phyloP scores from a whole-genome alignment of 64 coral and sea anemone genomes.

The Montipora efflorescens region DNA sequence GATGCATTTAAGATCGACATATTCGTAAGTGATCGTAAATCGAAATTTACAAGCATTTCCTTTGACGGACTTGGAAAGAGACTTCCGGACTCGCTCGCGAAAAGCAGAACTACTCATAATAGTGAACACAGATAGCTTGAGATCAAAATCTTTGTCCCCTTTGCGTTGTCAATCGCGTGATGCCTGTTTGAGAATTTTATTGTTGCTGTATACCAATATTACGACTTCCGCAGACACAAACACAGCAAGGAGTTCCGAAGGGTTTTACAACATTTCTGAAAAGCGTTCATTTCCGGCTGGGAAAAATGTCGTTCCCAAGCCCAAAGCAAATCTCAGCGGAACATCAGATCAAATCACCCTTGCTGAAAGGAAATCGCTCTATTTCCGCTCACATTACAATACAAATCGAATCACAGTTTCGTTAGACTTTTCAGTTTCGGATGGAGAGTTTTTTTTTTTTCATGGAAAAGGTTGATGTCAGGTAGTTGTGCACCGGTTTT shows the following conservation, averaged over 20 bases:
- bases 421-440: too few species aligned
- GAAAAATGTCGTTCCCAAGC: background rate
- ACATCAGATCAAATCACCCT: too few species aligned
- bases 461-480: too few species aligned
- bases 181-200: background rate
- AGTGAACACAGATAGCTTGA: background rate
- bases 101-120: conserved; percentile 11
- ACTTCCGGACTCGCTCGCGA: conserved; percentile 62
- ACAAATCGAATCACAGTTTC: too few species aligned
- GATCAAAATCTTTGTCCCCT: background rate
- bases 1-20: conserved; percentile 80
- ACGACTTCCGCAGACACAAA: background rate
- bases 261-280: background rate
- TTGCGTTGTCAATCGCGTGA: background rate
- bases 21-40: conserved; percentile 94
- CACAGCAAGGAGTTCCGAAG: background rate
- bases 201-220: background rate
- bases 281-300: background rate
- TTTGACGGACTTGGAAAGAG: conserved; percentile 69
- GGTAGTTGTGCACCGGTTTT: too few species aligned
- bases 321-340: too few species aligned
- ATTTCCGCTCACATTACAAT: too few species aligned
- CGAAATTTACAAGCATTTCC: conserved; percentile 94
- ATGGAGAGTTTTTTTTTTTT: too few species aligned
- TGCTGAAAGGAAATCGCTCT: too few species aligned